phyloP scores from a whole-genome alignment of 2,888 invertebrate species.

The Smittia aterrima region DNA sequence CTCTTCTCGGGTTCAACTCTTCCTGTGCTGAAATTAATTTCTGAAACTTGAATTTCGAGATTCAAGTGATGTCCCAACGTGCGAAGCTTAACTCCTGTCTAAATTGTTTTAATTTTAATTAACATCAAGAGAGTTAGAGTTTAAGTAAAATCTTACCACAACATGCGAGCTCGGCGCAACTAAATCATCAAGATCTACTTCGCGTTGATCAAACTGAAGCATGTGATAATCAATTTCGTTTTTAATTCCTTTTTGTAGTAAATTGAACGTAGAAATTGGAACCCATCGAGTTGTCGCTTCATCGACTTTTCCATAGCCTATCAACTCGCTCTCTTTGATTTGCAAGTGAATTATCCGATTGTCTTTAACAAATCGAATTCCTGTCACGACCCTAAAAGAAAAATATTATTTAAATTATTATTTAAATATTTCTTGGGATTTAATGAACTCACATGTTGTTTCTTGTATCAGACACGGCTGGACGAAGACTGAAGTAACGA shows the following conservation, averaged over 20 bases:
- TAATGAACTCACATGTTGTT: conserved; percentile 48
- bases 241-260: conserved; percentile 57
- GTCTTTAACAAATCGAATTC: conserved; percentile 66
- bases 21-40: conserved; percentile 72
- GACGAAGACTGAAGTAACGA: conserved; percentile 56
- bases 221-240: conserved; percentile 68
- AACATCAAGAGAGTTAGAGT: too few species aligned
- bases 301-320: conserved; percentile 61
- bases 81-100: conserved; percentile 63
- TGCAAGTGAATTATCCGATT: conserved; percentile 72
- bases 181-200: conserved; percentile 72
- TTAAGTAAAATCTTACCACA: conserved; percentile 67
- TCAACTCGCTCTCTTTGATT: conserved; percentile 64
- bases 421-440: too few species aligned
- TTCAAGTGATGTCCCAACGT: conserved; percentile 72
- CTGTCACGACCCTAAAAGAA: conserved; percentile 63
- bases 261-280: conserved; percentile 62
- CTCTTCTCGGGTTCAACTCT: conserved; percentile 63
- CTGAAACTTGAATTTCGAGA: conserved; percentile 69
- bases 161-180: conserved; percentile 62
- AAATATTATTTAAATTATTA: not conserved
- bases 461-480: conserved; percentile 48
- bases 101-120: conserved; percentile 43
- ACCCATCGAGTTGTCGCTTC: conserved; percentile 62
- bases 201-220: conserved; percentile 66